Conservation (phyloP, 2,797 vertebrate genomes). For the Cirrhinus mrigala region DNA sequence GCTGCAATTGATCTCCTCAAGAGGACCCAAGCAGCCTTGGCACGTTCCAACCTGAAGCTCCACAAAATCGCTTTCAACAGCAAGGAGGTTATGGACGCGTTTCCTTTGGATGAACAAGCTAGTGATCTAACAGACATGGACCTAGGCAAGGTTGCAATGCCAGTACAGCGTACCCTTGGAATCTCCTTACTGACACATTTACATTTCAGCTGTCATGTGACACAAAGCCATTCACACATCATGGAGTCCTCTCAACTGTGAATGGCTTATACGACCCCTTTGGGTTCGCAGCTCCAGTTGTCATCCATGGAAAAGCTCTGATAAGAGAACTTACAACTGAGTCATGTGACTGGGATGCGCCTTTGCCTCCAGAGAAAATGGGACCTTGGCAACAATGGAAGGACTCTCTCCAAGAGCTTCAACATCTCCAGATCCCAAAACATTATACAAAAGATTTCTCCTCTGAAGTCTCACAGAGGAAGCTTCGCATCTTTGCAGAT, state of each 20-base stretch:
- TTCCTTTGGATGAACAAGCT: slow-evolving; percentile 19
- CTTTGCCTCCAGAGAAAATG: slow-evolving; percentile 11
- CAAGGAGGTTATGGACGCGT: not conserved
- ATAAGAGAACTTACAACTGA: slow-evolving; percentile 36
- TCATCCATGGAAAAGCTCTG: slow-evolving; percentile 39
- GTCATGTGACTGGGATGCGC: slow-evolving; percentile 43
- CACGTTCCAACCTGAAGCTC: not conserved
- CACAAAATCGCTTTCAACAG: slow-evolving; percentile 15
- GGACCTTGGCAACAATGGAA: slow-evolving; percentile 24
- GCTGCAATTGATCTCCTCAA: slow-evolving; percentile 1
- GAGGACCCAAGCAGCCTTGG: not conserved
- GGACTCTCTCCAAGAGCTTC: slow-evolving; percentile 29
- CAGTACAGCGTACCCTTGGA: slow-evolving; percentile 42
- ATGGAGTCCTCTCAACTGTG: no score
- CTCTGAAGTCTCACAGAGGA: not conserved
- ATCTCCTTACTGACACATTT: slow-evolving; percentile 21
- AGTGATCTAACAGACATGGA: slow-evolving; percentile 13
- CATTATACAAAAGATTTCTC: slow-evolving; percentile 1
- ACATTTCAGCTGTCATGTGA: no score
- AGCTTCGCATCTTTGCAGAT: slow-evolving; percentile 45
- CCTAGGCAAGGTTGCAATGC: not conserved
- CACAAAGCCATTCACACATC: no score
- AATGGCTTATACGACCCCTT: slow-evolving; percentile 50
- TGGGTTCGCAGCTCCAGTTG: slow-evolving; percentile 49
- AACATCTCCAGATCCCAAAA: slow-evolving; percentile 38